Conservation (phyloP, 2,888 invertebrate species). For the Chaitophorus viminalis region DNA sequence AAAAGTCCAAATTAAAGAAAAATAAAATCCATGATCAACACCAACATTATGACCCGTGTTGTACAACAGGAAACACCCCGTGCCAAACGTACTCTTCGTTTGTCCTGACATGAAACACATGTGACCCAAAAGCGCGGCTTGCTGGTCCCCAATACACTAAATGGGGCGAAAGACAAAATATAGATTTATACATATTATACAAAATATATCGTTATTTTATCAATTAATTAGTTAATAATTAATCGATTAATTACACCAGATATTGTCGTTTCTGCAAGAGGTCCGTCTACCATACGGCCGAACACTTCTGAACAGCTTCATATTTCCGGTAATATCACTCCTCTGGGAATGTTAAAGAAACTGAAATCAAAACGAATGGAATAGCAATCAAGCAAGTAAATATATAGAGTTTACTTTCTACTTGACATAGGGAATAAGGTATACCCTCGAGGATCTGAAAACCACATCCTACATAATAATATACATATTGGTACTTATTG, state of each 20-base stretch:
- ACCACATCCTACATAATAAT: no score
- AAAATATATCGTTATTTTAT: no score
- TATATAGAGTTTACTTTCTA: no score
- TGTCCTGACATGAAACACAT: slow-evolving; percentile 87
- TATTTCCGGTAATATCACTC: slow-evolving; percentile 80
- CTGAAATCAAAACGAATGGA: slow-evolving; percentile 66
- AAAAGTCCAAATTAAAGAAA: neutral
- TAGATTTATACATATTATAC: neutral
- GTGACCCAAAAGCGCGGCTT: slow-evolving; percentile 92
- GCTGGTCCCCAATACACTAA: slow-evolving; percentile 94
- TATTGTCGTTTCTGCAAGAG: slow-evolving; percentile 77
- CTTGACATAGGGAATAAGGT: no score
- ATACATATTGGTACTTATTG: no score
- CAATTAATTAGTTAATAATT: no score
- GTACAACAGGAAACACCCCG: slow-evolving; percentile 93
- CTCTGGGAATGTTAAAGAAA: slow-evolving; percentile 83
- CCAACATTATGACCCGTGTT: slow-evolving; percentile 86
- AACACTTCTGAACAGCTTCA: slow-evolving; percentile 89
- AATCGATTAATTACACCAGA: slow-evolving; percentile 75
- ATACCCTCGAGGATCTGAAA: no score
- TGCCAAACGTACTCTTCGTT: slow-evolving; percentile 94
- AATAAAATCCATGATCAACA: neutral
- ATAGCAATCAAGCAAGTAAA: no score
- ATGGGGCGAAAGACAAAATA: neutral
- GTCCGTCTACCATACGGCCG: slow-evolving; percentile 77